Base-by-base conservation (phyloP, 2,113 vertebrate species). In the Typhlomys cinereus region DNA sequence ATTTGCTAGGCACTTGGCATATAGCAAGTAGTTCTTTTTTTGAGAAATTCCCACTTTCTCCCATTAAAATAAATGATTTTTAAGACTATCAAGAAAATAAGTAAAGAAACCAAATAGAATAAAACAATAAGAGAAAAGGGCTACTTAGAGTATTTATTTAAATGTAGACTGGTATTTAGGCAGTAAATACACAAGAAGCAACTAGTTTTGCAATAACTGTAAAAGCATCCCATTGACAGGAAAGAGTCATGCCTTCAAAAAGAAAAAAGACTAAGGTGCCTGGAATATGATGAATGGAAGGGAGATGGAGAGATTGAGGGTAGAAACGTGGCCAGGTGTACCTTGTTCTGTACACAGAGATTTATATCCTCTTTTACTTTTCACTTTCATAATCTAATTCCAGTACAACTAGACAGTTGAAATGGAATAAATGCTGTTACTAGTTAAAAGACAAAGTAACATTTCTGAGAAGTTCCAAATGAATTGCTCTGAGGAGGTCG, bases 321-420 rank as follows among this genome's bases (percentile, higher is more conserved):
- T 74, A 61, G 62, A 71, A 20, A 50, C 78, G 5, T 66, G 2
- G 8, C 5, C 46, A 66, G 36, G 23, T 5, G 13, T 13, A 66
- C 31, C 20, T 83, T 67, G n/a, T 80, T 87, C 89, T 89, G 13
- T 61, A 54, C 82, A 79, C 25, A 44, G 34, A 48, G 81, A 64
- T 91, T 74, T 82, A 86, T 61, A 25, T 59, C 54, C 92, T 91
- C 17, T 13, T 50, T 92, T 57, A 75, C 67, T 90, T 94, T 8
- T 62, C 50, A 29, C n/a, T 76, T 80, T 89, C 17, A 84, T 10
- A 70, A 39, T n/a, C 39, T 82, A 46, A 74, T 84, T 18, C 34
- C 39, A n/a, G 5, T 52, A 46, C 14, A 94, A 4, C 66, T 17
- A 87, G 46, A 67, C 44, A 52, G 5, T 46, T 41, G 48, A 83